Evolutionary conservation across 2,888 invertebrate genomes (phyloP).

Genomic region (Belgica antarctica): DNA sequence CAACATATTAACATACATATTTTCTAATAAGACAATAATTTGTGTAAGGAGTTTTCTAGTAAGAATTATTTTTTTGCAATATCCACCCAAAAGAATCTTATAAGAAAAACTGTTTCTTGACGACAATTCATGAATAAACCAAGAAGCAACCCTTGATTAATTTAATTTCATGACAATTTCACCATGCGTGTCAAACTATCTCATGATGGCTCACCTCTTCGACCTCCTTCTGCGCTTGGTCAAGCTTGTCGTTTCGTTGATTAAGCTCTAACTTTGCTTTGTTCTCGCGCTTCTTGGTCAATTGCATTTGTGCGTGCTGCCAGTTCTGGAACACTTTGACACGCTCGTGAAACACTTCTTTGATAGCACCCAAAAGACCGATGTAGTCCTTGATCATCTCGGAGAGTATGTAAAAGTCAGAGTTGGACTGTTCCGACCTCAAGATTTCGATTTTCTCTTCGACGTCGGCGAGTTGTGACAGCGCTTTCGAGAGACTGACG

Average conservation of each 20-base stretch:
- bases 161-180: background rate
- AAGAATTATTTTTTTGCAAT: too few species aligned
- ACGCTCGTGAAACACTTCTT: conserved; percentile 73
- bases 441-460: conserved; percentile 79
- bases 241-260: conserved; percentile 84
- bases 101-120: too few species aligned
- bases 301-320: conserved; percentile 93
- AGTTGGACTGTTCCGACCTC: conserved; percentile 88
- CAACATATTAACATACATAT: background rate
- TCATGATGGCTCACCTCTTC: conserved; percentile 88
- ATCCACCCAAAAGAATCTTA: too few species aligned
- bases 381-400: conserved; percentile 95
- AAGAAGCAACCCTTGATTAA: background rate
- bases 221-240: conserved; percentile 86
- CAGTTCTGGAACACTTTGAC: conserved; percentile 92
- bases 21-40: background rate
- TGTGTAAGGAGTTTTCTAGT: too few species aligned
- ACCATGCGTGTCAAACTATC: too few species aligned
- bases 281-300: conserved; percentile 90
- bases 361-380: conserved; percentile 84
- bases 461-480: conserved; percentile 86
- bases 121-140: too few species aligned
- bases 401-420: conserved; percentile 90
- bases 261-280: conserved; percentile 90
- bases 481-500: conserved; percentile 81